phyloP scores from a whole-genome alignment of 2,797 vertebrate species.

The Cygnus olor region DNA sequence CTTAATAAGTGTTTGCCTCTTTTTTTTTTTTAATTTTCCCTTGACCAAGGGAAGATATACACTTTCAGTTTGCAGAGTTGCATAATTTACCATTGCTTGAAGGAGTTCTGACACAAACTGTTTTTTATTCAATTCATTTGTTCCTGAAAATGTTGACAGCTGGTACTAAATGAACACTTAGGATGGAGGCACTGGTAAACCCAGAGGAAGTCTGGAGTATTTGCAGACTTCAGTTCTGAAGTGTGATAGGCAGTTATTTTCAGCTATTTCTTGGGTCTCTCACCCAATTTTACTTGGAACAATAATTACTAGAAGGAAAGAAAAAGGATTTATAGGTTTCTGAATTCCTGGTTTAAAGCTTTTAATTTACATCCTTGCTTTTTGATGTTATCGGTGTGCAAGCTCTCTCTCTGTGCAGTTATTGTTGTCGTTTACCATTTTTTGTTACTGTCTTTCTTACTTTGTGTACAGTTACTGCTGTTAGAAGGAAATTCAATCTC shows the following conservation, averaged over 20 bases:
- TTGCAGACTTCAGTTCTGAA: neutral
- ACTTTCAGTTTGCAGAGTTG: neutral
- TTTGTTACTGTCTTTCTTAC: neutral
- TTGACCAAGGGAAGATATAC: neutral
- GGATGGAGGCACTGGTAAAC: neutral
- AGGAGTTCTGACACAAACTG: neutral
- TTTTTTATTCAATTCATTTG: neutral
- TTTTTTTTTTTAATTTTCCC: neutral
- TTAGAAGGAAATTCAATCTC: neutral
- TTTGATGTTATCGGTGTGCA: neutral
- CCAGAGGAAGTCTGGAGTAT: neutral
- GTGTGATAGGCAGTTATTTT: neutral
- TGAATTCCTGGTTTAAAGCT: neutral
- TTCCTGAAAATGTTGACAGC: neutral
- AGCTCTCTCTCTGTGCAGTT: neutral
- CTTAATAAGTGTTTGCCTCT: conserved; percentile 20
- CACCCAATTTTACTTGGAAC: neutral
- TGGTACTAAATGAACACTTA: neutral
- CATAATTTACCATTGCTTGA: neutral
- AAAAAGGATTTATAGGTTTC: neutral
- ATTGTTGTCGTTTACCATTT: neutral
- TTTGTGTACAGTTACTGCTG: neutral
- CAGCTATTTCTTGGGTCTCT: neutral
- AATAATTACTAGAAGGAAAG: neutral
- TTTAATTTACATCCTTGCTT: neutral